phyloP scores from a whole-genome alignment of 53 echinoderm and acorn worm genomes.

The Holothuria leucospilota region DNA sequence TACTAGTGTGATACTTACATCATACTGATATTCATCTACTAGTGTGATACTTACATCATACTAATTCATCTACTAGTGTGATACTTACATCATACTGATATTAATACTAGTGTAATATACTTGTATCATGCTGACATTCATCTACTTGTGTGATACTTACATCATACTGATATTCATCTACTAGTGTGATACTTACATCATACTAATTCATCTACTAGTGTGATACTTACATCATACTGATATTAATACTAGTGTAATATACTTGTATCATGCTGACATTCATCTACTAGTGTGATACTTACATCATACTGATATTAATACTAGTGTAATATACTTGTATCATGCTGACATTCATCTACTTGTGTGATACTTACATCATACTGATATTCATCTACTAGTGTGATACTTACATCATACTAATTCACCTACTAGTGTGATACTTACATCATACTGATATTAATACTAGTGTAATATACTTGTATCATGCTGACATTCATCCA shows the following conservation, averaged over 20 bases:
- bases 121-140: too few relatives aligned
- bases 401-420: slow-evolving; percentile 87
- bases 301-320: background rate
- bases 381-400: too few relatives aligned
- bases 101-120: slow-evolving; percentile 85
- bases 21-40: slow-evolving; percentile 96
- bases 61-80: too few relatives aligned
- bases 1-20: slow-evolving; percentile 69
- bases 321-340: slow-evolving; percentile 70
- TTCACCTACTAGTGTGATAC: slow-evolving; percentile 88
- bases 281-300: background rate
- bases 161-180: too few relatives aligned
- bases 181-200: background rate
- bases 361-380: slow-evolving; percentile 76
- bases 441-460: too few relatives aligned
- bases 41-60: slow-evolving; percentile 78
- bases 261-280: background rate
- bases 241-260: background rate
- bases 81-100: slow-evolving; percentile 92
- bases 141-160: too few relatives aligned
- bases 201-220: background rate
- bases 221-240: background rate
- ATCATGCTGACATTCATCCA: too few relatives aligned
- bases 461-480: too few relatives aligned
- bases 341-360: slow-evolving; percentile 95